Base-by-base conservation (phyloP, 64 coral and sea anemone species). In the Dendronephthya gigantea region DNA sequence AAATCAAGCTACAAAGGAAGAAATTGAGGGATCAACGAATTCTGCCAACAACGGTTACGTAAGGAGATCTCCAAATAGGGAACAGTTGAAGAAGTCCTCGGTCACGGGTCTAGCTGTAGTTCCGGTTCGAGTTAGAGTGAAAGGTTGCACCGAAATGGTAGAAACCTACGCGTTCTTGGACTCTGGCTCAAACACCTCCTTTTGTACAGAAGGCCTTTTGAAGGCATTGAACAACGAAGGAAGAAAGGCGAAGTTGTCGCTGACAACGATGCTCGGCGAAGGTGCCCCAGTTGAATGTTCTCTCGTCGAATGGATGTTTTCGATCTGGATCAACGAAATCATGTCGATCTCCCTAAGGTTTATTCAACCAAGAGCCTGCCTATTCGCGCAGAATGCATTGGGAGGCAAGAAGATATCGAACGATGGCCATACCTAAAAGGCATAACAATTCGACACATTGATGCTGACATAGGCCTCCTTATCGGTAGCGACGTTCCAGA, bases 351-450 rank as follows among this genome's bases (percentile, higher is more conserved):
- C 31, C 51, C 86, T 2, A 41, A 22, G 28, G 83, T 92, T 30
- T 88, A 87, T 49, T 92, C 90, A 5, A 92, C 90, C 6, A 86
- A 50, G 37, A 11, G 81, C 23, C 68, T 92, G 66, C 90, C 90
- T 25, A 86, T 92, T 35, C 87, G 82, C 39, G 13, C 48, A 7
- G 35, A 85, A 7, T 68, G 72, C 34, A 70, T 69, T 2, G 23
- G 81, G 16, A 55, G 29, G 16, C 82, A 75, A 49, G 43, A 76
- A 41, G 90, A 92, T 30, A 79, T 85, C 27, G 39, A 39, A 68
- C 7, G 56, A 33, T 83, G 79, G n/a, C 52, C 52, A 50, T 39
- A 83, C 48, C 29, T 84, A 33, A 13, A 19, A 13, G 55, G 41
- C 19, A 25, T 84, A 15, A 30, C 40, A 6, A 51, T 84, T 7